Evolutionary conservation across 1,140 invertebrate species (phyloP), one percentile per base, ranked within the genome.

Genomic region (Dinothrombium tinctorium): DNA sequence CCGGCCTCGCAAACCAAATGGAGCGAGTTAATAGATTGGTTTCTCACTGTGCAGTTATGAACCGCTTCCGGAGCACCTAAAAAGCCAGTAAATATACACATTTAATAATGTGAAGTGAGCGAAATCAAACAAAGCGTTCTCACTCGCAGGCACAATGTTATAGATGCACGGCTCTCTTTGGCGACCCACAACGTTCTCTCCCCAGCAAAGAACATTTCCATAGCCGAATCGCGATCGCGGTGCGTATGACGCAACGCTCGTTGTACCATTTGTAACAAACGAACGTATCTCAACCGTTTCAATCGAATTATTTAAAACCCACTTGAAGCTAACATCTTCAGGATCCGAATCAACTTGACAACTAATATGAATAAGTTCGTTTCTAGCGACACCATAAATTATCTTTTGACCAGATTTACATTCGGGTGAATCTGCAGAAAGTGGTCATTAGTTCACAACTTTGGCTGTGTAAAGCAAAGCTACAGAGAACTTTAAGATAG

Each of bases 401-500:
- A 70, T 53, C 78, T 76, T 46, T 67, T 67, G 36, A 56, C 60
- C 49, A 70, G 69, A 39, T 69, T 37, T 68, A 57, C 80, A 84
- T 11, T 77, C 43, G 3, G 51, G 51, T n/a, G 49, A 44, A 44
- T 47, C 51, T 84, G 61, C n/a, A n/a, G n/a, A n/a, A n/a, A n/a
- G n/a, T n/a, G n/a, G n/a, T n/a, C n/a, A n/a, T n/a, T n/a, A n/a
- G n/a, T n/a, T n/a, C n/a, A n/a, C n/a, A n/a, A n/a, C n/a, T n/a
- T n/a, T n/a, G n/a, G n/a, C n/a, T n/a, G n/a, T n/a, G n/a, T n/a
- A n/a, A n/a, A n/a, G n/a, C n/a, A n/a, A n/a, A n/a, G n/a, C n/a
- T 68, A 84, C 81, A 86, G 59, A 83, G 69, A 36, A 89, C 78
- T 57, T 82, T 76, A 36, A 89, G 62, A 43, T 72, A 65, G 53